Conservation (phyloP, 2,113 vertebrate genomes). For the Oreotrochilus melanogaster region DNA sequence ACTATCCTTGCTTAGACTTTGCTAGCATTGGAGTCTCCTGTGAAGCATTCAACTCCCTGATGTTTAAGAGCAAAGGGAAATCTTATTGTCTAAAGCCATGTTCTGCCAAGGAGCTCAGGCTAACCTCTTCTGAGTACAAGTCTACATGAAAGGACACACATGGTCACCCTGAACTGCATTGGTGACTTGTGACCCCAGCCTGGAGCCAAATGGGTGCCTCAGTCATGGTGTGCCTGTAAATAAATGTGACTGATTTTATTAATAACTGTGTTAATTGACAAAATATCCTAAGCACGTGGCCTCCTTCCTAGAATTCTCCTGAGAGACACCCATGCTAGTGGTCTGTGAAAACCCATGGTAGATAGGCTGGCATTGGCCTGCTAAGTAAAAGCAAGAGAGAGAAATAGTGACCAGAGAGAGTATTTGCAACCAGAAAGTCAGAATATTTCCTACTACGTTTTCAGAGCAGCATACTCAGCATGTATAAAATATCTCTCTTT, state of each 20-base stretch:
- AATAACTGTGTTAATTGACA: too few species aligned
- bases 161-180: background rate
- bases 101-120: background rate
- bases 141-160: background rate
- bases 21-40: background rate
- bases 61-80: background rate
- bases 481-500: background rate
- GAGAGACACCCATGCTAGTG: too few species aligned
- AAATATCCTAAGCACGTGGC: too few species aligned
- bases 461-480: background rate
- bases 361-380: background rate
- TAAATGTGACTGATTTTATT: too few species aligned
- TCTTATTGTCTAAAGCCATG: background rate
- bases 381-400: slow-evolving; percentile 77
- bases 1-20: background rate
- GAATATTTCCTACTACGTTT: background rate
- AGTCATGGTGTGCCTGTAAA: too few species aligned
- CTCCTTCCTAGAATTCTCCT: too few species aligned
- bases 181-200: background rate
- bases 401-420: slow-evolving; percentile 84
- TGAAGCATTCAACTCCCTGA: background rate
- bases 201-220: background rate
- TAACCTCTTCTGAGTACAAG: background rate
- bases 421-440: slow-evolving; percentile 75
- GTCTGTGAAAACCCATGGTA: background rate